Evolutionary conservation across 2,113 vertebrate genomes (phyloP).

Genomic region (Rhinolophus sinicus): DNA sequence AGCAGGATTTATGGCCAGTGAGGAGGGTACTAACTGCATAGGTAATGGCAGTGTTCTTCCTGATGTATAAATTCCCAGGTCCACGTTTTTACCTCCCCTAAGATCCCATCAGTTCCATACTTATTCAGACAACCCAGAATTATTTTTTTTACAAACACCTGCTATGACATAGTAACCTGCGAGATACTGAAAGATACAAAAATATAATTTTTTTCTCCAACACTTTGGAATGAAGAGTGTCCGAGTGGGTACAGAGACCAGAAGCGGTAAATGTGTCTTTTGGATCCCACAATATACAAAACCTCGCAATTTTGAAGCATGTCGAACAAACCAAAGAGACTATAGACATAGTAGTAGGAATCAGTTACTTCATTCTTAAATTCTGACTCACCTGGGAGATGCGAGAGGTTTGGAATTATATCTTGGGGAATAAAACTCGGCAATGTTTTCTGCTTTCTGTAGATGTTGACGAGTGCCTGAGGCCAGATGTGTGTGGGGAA

Average conservation of each 20-base stretch:
- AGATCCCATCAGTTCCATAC: not conserved
- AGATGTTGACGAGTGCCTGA: constrained; percentile 91
- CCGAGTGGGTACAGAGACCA: not conserved
- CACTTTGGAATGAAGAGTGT: not conserved
- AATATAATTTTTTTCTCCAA: not conserved
- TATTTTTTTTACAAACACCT: not conserved
- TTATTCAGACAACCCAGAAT: not conserved
- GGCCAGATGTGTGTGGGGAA: constrained; percentile 85
- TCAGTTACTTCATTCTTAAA: not conserved
- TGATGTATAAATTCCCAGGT: not conserved
- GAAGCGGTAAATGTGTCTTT: not conserved
- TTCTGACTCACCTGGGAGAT: not conserved
- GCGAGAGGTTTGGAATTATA: not conserved
- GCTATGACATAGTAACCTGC: not conserved
- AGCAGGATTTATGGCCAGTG: constrained; percentile 89
- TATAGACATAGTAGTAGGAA: not conserved
- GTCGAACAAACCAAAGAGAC: not conserved
- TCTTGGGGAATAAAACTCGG: not conserved
- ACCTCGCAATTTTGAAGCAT: not conserved
- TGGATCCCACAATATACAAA: not conserved
- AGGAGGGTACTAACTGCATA: constrained; percentile 89
- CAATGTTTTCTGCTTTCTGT: not conserved
- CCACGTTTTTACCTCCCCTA: not conserved
- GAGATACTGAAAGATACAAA: not conserved
- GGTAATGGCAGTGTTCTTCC: constrained; percentile 84